Conservation (phyloP, 2,113 vertebrate genomes). For the Hassar affinis region DNA sequence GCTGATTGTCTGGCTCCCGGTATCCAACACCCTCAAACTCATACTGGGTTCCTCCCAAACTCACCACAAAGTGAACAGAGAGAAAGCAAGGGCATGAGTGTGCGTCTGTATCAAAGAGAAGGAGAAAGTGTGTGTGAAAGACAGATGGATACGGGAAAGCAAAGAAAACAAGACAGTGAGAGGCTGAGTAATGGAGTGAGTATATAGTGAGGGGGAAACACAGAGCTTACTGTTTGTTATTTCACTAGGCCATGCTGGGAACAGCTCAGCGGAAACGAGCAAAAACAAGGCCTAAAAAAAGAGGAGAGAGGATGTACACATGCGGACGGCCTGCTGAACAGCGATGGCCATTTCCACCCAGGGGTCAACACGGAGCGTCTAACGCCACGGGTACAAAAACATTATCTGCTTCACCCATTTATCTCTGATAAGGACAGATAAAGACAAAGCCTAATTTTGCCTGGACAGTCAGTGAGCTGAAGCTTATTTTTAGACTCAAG, state of each 20-base stretch:
- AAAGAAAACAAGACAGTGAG: slow-evolving; percentile 9
- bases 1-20: slow-evolving; percentile 36
- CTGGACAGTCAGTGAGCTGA: slow-evolving; percentile 3
- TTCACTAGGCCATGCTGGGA: slow-evolving; percentile 54
- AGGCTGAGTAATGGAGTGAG: slow-evolving; percentile 2
- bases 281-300: slow-evolving; percentile 48
- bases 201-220: slow-evolving; percentile 35
- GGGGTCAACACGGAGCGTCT: slow-evolving; percentile 1
- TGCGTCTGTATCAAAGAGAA: not conserved
- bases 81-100: not conserved
- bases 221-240: slow-evolving; percentile 51
- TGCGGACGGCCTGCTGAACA: slow-evolving; percentile 31
- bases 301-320: slow-evolving; percentile 52
- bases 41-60: slow-evolving; percentile 15
- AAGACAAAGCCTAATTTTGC: slow-evolving; percentile 24
- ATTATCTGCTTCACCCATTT: slow-evolving; percentile 21
- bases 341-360: slow-evolving; percentile 44
- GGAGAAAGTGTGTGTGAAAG: not conserved
- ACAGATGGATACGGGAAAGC: slow-evolving; percentile 11
- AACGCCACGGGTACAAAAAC: slow-evolving; percentile 37
- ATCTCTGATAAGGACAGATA: slow-evolving; percentile 43
- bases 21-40: slow-evolving; percentile 17
- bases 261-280: slow-evolving; percentile 49
- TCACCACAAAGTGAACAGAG: slow-evolving; percentile 30
- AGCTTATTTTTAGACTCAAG: slow-evolving; percentile 36